Evolutionary conservation across 1,140 invertebrate species (phyloP), one percentile per base, ranked within the genome.

Genomic region (Anoplolepis gracilipes): DNA sequence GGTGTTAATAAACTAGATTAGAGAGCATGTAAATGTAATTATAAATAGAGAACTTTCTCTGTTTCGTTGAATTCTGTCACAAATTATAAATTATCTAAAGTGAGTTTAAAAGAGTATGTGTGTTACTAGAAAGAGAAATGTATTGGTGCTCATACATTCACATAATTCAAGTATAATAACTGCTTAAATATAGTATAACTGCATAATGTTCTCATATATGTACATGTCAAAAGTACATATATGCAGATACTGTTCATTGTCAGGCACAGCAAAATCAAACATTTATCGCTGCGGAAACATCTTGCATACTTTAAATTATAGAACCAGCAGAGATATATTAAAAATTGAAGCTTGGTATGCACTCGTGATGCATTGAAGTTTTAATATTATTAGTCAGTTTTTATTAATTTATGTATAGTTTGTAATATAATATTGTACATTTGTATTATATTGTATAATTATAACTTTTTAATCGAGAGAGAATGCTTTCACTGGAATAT

Each of bases 341-440:
- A 57, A 72, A 11, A 72, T 72, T 42, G 33, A 36, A 72, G 65
- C 36, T 81, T 8, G 49, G 13, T 82, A 13, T 49, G 46, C 67
- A 16, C 2, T 49, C n/a, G 28, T 28, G 42, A 82, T 61, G 25
- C 49, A 82, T 46, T 82, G 7, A 59, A 72, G 19, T 72, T 72
- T 82, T 79, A 79, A 55, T 82, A 82, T 61, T 82, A 49, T n/a
- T 49, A 82, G 25, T 72, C 19, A 22, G 22, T 49, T 49, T 49
- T 49, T 82, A 55, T 82, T 72, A 82, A 82, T 82, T 82, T 82
- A 82, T 73, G 65, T 82, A 36, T 39, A 82, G 16, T 49, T 49
- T 49, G 46, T 81, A 72, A 33, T 57, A 57, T 69, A 70, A 39
- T 46, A 81, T 81, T 73, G 78, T 82, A 36, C 19, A 82, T 49